Conservation (phyloP, 2,797 vertebrate species). For the Antrozous pallidus region DNA sequence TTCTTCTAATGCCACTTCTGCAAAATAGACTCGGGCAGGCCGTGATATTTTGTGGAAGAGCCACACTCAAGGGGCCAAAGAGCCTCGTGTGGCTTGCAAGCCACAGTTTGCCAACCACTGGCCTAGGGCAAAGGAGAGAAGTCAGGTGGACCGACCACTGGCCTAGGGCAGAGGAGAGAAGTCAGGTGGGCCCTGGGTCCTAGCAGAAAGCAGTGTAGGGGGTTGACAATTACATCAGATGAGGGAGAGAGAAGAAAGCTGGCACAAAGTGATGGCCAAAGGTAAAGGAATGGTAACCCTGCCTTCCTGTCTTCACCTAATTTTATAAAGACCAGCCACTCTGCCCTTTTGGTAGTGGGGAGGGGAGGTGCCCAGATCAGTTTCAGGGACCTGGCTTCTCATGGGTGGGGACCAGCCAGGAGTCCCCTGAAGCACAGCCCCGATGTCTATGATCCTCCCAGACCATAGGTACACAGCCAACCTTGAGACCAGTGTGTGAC, state of each 20-base stretch:
- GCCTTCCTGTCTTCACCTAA: background rate
- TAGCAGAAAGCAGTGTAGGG: background rate
- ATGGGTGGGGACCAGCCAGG: background rate
- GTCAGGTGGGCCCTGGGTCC: background rate
- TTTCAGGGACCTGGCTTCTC: background rate
- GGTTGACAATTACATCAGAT: accelerated
- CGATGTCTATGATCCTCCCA: background rate
- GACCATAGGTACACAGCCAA: background rate
- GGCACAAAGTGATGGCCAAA: background rate
- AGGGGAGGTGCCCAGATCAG: background rate
- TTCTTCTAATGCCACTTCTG: too few relatives aligned
- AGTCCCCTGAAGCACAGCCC: background rate
- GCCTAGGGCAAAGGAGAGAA: too few relatives aligned
- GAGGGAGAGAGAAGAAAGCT: too few relatives aligned
- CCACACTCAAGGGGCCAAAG: too few relatives aligned
- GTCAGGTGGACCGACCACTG: too few relatives aligned
- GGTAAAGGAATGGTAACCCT: background rate
- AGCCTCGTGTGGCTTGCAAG: too few relatives aligned
- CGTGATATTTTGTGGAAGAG: too few relatives aligned
- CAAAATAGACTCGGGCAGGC: too few relatives aligned
- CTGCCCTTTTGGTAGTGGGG: background rate
- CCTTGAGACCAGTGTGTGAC: background rate
- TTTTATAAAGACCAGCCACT: background rate
- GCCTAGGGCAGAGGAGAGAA: background rate
- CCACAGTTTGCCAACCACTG: too few relatives aligned